A percentile compares a stretch with the other conserved stretches of the same genome.
Conservation (phyloP, 2,888 invertebrate species). For the Latheticus oryzae region DNA sequence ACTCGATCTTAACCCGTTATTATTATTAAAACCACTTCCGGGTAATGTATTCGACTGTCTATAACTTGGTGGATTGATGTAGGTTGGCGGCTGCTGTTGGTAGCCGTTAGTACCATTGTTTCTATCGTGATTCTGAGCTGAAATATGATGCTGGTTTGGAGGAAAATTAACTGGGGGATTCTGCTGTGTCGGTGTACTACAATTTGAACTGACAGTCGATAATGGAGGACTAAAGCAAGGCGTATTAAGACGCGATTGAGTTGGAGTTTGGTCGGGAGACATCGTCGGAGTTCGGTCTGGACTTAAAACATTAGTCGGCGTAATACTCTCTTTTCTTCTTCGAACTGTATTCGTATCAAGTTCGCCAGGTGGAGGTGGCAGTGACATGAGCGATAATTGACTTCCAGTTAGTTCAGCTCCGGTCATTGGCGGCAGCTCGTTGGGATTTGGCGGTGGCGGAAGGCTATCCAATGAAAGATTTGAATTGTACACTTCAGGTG, state of each 20-base stretch:
- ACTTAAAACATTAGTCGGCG: constrained; percentile 65
- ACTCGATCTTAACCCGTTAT: constrained; percentile 60
- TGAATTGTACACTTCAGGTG: constrained; percentile 80
- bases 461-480: constrained; percentile 84
- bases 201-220: constrained; percentile 59
- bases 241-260: constrained; percentile 63
- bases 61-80: constrained; percentile 62
- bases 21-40: constrained; percentile 51
- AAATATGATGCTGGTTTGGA: constrained; percentile 53
- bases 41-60: constrained; percentile 61
- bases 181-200: constrained; percentile 61
- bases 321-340: constrained; percentile 64
- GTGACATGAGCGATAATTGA: constrained; percentile 75
- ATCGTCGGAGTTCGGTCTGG: constrained; percentile 61
- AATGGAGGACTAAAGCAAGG: constrained; percentile 62
- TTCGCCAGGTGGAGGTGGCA: constrained; percentile 79
- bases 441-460: constrained; percentile 80
- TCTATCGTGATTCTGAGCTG: constrained; percentile 57
- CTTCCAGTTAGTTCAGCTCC: constrained; percentile 75
- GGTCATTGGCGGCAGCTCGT: constrained; percentile 67
- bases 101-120: constrained; percentile 48
- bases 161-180: constrained; percentile 60
- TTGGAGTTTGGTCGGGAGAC: constrained; percentile 64
- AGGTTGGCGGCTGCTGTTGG: constrained; percentile 62
- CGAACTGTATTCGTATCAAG: constrained; percentile 63